A percentile compares a stretch with the other conserved stretches of the same genome.
Evolutionary conservation across 1,140 invertebrate species (phyloP).

Genomic region (Octopus sinensis): DNA sequence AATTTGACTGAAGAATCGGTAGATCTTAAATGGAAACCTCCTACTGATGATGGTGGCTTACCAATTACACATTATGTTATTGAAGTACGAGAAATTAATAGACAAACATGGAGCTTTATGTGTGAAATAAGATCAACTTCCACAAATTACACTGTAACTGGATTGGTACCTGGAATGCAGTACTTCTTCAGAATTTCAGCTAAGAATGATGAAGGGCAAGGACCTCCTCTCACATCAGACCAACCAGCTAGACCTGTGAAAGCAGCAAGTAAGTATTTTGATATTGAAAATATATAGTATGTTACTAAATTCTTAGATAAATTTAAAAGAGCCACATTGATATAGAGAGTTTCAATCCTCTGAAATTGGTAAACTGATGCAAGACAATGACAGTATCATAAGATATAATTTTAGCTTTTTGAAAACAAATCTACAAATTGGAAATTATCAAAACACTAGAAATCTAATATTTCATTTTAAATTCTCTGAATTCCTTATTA

Average conservation of each 20-base stretch:
- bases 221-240: constrained; percentile 29
- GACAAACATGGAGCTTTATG: constrained; percentile 68
- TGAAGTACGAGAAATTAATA: constrained; percentile 82
- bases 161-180: constrained; percentile 79
- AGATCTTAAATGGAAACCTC: constrained; percentile 91
- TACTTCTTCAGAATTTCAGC: constrained; percentile 97
- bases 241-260: constrained; percentile 38
- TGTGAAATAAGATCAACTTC: constrained; percentile 49
- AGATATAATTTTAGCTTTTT: too few species aligned
- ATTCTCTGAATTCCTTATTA: too few species aligned
- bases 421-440: too few species aligned
- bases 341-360: too few species aligned
- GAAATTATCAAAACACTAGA: too few species aligned
- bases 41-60: constrained; percentile 94
- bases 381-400: too few species aligned
- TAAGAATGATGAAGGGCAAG: constrained; percentile 68
- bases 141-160: constrained; percentile 77
- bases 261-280: constrained; percentile 32
- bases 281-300: too few species aligned
- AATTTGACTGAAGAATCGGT: constrained; percentile 90
- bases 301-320: too few species aligned
- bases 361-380: too few species aligned
- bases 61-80: constrained; percentile 87
- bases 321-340: too few species aligned
- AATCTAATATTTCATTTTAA: too few species aligned